phyloP scores from a whole-genome alignment of 1,140 invertebrate species.

The Venturia canescens region DNA sequence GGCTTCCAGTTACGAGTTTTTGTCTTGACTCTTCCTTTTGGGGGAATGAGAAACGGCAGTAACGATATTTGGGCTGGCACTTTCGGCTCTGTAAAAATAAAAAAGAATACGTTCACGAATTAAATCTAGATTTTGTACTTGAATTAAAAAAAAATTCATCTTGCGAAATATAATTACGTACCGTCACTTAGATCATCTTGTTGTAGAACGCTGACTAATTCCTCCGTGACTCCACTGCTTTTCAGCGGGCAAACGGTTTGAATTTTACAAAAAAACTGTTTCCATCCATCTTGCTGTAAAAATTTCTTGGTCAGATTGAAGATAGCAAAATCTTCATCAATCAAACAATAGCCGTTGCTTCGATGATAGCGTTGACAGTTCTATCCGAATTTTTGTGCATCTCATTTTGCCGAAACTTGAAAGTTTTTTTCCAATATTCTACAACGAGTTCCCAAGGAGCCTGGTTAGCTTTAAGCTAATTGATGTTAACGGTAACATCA shows the following conservation, averaged over 20 bases:
- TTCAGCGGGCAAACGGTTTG: too few relatives aligned
- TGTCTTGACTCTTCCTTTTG: conserved; percentile 25
- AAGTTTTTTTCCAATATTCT: conserved; percentile 32
- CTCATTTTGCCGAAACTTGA: not conserved
- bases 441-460: conserved; percentile 24
- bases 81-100: conserved; percentile 27
- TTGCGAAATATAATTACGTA: too few relatives aligned
- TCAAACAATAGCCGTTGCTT: not conserved
- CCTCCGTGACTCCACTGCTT: too few relatives aligned
- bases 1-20: conserved; percentile 46
- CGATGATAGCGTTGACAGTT: not conserved
- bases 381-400: not conserved
- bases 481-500: not conserved
- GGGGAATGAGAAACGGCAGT: conserved; percentile 8
- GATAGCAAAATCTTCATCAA: conserved; percentile 14
- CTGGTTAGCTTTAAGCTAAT: conserved; percentile 34
- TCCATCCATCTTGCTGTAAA: not conserved
- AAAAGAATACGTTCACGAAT: not conserved
- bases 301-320: not conserved
- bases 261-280: not conserved
- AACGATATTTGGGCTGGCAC: not conserved
- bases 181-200: too few relatives aligned
- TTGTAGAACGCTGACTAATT: too few relatives aligned
- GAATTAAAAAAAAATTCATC: too few relatives aligned
- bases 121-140: too few relatives aligned